Evolutionary conservation across 1,140 invertebrate species (phyloP), one percentile per base, ranked within the genome.

Genomic region (Heliconius congener): DNA sequence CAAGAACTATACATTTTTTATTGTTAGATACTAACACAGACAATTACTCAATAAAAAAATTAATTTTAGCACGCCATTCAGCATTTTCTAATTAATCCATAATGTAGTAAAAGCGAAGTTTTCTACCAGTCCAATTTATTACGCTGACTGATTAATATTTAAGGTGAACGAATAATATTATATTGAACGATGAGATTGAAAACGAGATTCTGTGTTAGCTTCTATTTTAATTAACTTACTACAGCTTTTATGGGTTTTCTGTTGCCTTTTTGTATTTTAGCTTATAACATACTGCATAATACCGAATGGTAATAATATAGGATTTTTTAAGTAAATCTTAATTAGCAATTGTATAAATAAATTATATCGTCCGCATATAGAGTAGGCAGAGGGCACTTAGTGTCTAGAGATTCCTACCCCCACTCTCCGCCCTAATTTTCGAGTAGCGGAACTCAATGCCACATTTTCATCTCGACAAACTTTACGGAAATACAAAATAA

Each of bases 41-140:
- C 8, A 57, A 66, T 16, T 27, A 27, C 60, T 30, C 8, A 16
- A 66, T 30, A 66, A 66, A 27, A 11, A 1, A 13, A 16, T 66
- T 5, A 30, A 66, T 66, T 66, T 66, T 66, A 30, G 13, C 27
- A 11, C 60, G 19, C 34, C 30, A 71, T 34, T 71, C 71, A 71
- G 71, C 71, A 71, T 8, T 71, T 71, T 39, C 71, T 71, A 71
- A 71, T 71, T 37, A 71, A 71, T 71, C 71, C 37, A 34, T 71
- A 71, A 71, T 71, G 71, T 71, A 37, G 70, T 71, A 71, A 34
- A 71, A 71, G 37, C 34, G 18, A 37, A 71, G 18, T 71, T 71
- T 39, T 13, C 71, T 19, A 39, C 71, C 30, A 37, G 71, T 39
- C 19, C 30, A 27, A 71, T 71, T 71, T 71, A 71, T 39, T 71